Percentiles rank a stretch among this genome's conserved stretches.
Evolutionary conservation across 2,888 invertebrate species (phyloP).

Genomic region (Drosophila fungiperda): DNA sequence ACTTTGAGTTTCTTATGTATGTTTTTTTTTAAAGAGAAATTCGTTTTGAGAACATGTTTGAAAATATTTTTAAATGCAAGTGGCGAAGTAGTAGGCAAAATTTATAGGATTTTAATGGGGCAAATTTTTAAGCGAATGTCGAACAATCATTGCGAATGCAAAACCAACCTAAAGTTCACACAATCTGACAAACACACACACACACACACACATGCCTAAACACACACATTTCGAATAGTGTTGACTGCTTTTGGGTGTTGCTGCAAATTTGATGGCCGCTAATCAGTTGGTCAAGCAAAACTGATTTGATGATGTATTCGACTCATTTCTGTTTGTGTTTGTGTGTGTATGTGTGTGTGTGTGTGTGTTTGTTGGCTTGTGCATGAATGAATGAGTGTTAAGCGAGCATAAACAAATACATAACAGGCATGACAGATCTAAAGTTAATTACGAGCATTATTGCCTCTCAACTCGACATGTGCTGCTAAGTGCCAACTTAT

Average conservation of each 20-base stretch:
- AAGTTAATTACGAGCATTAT: constrained; percentile 72
- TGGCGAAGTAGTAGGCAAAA: neutral
- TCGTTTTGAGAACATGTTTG: neutral
- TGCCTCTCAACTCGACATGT: constrained; percentile 51
- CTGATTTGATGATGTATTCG: constrained; percentile 12
- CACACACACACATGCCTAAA: neutral
- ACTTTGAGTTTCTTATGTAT: neutral
- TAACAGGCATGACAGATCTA: constrained; percentile 71
- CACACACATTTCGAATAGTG: neutral
- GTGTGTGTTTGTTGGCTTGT: constrained; percentile 12
- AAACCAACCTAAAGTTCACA: constrained; percentile 6
- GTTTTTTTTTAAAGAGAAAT: neutral
- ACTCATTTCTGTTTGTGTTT: constrained; percentile 29
- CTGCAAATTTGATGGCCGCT: constrained; percentile 11
- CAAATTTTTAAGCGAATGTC: constrained; percentile 7
- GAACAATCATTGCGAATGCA: constrained; percentile 17
- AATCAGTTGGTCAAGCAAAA: constrained; percentile 29
- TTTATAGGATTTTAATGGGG: constrained; percentile 25
- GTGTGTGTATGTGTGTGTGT: too few relatives aligned
- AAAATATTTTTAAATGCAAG: neutral
- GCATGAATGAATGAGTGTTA: constrained; percentile 36
- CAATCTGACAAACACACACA: neutral
- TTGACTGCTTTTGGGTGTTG: neutral
- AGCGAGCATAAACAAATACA: constrained; percentile 17
- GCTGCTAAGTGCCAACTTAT: constrained; percentile 62